Base-by-base conservation (phyloP, 2,888 invertebrate species). In the Dryobota labecula region DNA sequence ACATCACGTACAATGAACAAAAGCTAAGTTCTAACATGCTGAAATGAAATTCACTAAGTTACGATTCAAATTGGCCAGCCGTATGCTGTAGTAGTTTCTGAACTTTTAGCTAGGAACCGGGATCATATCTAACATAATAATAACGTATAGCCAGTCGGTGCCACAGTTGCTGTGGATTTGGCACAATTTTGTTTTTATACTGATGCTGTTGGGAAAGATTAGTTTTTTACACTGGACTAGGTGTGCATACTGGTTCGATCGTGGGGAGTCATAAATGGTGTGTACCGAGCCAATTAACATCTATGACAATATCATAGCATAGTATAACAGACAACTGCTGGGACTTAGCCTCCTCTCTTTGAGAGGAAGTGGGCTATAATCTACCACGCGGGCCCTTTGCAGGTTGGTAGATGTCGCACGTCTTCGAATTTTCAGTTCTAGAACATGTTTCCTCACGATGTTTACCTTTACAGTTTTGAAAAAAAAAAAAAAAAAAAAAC, bases 11-110 rank as follows among this genome's bases (percentile, higher is more conserved):
- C 74, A 61, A 49, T 61, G 80, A 83, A 86, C 83, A 82, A 78
- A 78, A 80, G 83, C 75, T 78, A 83, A 86, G 86, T 86, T 83
- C 74, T 73, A 79, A 82, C 85, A 67, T 70, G 80, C 72, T 77
- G 69, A 85, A 83, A 86, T 82, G 78, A 81, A 86, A 86, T 86
- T 86, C 82, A 77, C 80, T 77, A 84, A 86, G 86, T 86, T 86
- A 83, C 86, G 79, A 84, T 86, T 84, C 76, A 86, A 86, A 85
- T 84, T 84, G 82, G 81, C 80, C 64, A 69, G 73, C 75, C 58
- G 79, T 85, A 75, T 69, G 73, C 60, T 72, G 67, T 67, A 77
- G 77, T 69, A 84, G 84, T 83, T 85, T 51, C 53, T 68, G 27
- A 84, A 83, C 85, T 85, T 84, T 85, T 76, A 78, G 80, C 73